Conservation (phyloP, 2,888 invertebrate species). For the Zhuqinia jingwanae region DNA sequence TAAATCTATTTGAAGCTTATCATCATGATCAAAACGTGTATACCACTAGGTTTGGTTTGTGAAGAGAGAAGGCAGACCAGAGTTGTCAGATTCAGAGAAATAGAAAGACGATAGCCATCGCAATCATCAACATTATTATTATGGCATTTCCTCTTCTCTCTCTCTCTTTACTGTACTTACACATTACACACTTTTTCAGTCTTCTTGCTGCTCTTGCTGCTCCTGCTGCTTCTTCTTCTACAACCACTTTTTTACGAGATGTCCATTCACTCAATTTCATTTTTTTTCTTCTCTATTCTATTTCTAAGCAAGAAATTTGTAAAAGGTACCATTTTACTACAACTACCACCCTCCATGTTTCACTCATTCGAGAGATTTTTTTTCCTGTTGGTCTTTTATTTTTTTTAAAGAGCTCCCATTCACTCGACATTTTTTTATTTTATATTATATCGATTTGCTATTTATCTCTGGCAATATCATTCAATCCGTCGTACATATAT, state of each 20-base stretch:
- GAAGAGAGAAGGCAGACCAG: background rate
- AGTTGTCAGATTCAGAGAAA: background rate
- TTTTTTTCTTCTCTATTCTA: no score
- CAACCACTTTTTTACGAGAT: background rate
- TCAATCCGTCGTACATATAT: no score
- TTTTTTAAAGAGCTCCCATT: background rate
- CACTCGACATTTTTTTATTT: slow-evolving; percentile 2
- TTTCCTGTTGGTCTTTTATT: no score
- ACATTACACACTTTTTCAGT: background rate
- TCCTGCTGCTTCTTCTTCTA: background rate
- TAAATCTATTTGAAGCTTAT: slow-evolving; percentile 21
- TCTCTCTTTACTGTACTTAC: background rate
- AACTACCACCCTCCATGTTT: no score
- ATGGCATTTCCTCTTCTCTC: background rate
- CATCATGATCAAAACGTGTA: slow-evolving; percentile 6
- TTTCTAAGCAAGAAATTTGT: no score
- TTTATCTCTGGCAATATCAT: slow-evolving; percentile 12
- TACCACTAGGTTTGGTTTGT: background rate
- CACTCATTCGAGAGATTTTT: no score
- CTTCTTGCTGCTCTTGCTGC: background rate
- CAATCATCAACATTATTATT: slow-evolving; percentile 4
- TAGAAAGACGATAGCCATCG: slow-evolving; percentile 10
- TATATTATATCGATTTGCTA: slow-evolving; percentile 30
- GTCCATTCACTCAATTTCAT: no score
- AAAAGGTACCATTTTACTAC: no score